Conservation (phyloP, 2,888 invertebrate species). For the Dorcus hopei region DNA sequence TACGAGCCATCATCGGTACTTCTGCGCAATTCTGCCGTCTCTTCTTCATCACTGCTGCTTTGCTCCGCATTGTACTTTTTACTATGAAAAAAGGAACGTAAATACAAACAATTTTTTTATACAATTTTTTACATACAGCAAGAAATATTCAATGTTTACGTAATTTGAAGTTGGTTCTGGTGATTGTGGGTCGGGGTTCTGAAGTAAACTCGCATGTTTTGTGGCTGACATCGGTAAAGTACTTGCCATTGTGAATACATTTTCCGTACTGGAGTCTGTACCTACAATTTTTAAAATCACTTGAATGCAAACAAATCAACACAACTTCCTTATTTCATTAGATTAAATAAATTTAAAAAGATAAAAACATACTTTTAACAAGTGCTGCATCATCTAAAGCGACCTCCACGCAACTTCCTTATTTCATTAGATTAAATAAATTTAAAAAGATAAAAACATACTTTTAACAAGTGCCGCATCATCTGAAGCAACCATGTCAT, state of each 20-base stretch:
- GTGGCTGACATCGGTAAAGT: constrained; percentile 56
- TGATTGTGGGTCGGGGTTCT: constrained; percentile 65
- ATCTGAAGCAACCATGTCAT: constrained; percentile 68
- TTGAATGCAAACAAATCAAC: not conserved
- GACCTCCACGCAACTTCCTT: constrained; percentile 42
- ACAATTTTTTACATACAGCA: constrained; percentile 61
- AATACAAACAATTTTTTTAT: not conserved
- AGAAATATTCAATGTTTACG: constrained; percentile 89
- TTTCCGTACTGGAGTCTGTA: constrained; percentile 66
- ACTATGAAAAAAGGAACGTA: constrained; percentile 12
- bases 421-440: too few relatives aligned
- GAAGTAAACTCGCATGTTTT: constrained; percentile 34
- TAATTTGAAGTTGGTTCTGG: constrained; percentile 81
- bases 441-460: constrained; percentile 63
- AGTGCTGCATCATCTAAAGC: constrained; percentile 52
- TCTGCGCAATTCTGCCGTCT: constrained; percentile 45
- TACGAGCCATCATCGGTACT: constrained; percentile 48
- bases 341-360: constrained; percentile 39
- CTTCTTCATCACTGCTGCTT: constrained; percentile 54
- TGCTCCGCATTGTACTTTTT: constrained; percentile 40
- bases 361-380: constrained; percentile 62
- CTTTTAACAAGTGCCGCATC: constrained; percentile 41
- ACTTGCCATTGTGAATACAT: constrained; percentile 59
- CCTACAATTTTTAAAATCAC: constrained; percentile 19
- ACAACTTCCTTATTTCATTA: not conserved